phyloP scores from a whole-genome alignment of 2,888 invertebrate genomes.

The Platycheirus albimanus region DNA sequence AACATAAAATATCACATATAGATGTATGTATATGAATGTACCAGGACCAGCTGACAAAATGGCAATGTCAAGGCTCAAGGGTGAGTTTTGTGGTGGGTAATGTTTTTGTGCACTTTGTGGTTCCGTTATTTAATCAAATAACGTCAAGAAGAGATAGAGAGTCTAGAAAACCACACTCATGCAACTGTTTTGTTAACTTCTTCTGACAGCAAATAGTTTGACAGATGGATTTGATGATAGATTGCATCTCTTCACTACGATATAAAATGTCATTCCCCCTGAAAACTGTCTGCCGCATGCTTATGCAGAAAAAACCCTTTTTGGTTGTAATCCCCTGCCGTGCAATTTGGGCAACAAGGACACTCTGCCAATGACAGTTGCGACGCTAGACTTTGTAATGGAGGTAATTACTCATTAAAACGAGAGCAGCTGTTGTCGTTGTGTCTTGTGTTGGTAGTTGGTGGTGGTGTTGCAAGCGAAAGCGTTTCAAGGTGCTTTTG shows the following conservation, averaged over 20 bases:
- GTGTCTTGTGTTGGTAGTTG: constrained; percentile 2
- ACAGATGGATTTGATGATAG: constrained; percentile 63
- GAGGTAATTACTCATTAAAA: constrained; percentile 72
- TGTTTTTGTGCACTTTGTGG: constrained; percentile 63
- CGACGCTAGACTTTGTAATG: constrained; percentile 61
- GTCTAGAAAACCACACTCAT: constrained; percentile 41
- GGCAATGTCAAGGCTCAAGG: constrained; percentile 70
- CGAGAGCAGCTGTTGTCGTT: constrained; percentile 59
- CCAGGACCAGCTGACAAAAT: constrained; percentile 35
- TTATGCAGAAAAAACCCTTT: constrained; percentile 41
- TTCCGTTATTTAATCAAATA: constrained; percentile 61
- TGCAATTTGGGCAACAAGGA: constrained; percentile 44
- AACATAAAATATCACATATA: neutral
- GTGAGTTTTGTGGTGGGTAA: constrained; percentile 58
- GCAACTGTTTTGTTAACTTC: constrained; percentile 25
- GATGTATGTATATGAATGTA: too few species aligned
- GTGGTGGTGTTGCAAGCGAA: constrained; percentile 13
- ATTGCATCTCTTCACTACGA: constrained; percentile 18
- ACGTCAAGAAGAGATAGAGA: constrained; percentile 2
- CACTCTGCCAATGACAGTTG: constrained; percentile 63
- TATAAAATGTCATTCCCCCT: constrained; percentile 19
- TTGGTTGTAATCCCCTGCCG: constrained; percentile 18
- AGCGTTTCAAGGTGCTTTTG: constrained; percentile 56
- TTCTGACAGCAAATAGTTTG: constrained; percentile 57
- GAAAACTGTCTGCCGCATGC: constrained; percentile 16